Evolutionary conservation across 1,140 invertebrate species (phyloP).

Genomic region (Coboldia fuscipes): DNA sequence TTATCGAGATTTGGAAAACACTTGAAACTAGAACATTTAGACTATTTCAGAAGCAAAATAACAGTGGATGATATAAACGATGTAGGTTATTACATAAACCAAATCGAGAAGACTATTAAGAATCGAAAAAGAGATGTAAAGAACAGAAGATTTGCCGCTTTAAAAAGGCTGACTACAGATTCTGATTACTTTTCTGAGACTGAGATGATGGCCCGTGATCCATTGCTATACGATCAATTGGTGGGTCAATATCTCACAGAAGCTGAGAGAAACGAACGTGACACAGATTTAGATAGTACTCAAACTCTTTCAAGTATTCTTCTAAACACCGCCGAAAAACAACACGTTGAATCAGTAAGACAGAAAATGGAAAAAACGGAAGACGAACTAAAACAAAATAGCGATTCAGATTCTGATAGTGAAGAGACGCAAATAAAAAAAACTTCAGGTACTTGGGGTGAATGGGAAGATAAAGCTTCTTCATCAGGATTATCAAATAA

Average conservation of each 20-base stretch:
- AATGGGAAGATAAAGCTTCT: no score
- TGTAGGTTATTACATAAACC: conserved; percentile 31
- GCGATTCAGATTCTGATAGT: conserved; percentile 13
- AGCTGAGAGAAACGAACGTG: conserved; percentile 43
- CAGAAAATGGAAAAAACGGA: conserved; percentile 16
- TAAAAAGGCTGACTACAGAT: conserved; percentile 46
- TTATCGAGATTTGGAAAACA: conserved; percentile 52
- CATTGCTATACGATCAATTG: conserved; percentile 70
- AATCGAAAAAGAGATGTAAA: conserved; percentile 33
- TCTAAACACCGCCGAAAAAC: conserved; percentile 40
- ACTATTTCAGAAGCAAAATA: conserved; percentile 30
- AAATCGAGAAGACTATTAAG: conserved; percentile 29
- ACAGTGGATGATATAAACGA: conserved; percentile 27
- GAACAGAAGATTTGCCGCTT: conserved; percentile 63
- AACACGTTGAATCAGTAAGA: conserved; percentile 10
- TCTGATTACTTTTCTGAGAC: conserved; percentile 74
- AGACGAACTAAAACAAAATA: conserved; percentile 24
- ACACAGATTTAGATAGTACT: conserved; percentile 30
- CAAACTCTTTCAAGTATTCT: conserved; percentile 42
- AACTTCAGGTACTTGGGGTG: no score
- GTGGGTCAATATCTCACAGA: conserved; percentile 63
- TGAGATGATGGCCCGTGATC: conserved; percentile 83
- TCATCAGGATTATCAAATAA: no score
- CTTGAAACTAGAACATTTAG: conserved; percentile 39
- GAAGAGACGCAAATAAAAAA: conserved; percentile 11